Evolutionary conservation across 2,797 vertebrate species (phyloP).

Genomic region (Sebastes minor): DNA sequence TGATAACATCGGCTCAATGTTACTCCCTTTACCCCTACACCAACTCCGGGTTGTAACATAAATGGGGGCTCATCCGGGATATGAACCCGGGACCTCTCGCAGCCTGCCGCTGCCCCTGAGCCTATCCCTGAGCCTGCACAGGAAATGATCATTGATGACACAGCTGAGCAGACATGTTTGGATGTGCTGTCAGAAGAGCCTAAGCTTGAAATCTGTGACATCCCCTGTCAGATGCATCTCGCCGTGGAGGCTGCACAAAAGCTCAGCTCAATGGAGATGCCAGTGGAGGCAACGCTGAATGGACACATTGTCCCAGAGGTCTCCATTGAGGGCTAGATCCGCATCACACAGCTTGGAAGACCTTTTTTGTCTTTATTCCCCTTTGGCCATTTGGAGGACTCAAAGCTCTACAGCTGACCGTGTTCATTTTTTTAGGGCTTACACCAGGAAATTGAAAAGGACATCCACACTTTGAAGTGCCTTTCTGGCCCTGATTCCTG

Average conservation of each 20-base stretch:
- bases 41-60: no score
- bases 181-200: slow-evolving; percentile 40
- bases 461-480: slow-evolving; percentile 77
- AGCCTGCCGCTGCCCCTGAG: slow-evolving; percentile 7
- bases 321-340: slow-evolving; percentile 71
- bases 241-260: slow-evolving; percentile 42
- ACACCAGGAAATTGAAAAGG: slow-evolving; percentile 63
- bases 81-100: no score
- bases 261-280: slow-evolving; percentile 53
- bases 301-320: slow-evolving; percentile 73
- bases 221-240: slow-evolving; percentile 63
- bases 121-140: slow-evolving; percentile 20
- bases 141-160: slow-evolving; percentile 33
- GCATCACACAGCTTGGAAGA: slow-evolving; percentile 25
- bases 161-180: slow-evolving; percentile 34
- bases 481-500: slow-evolving; percentile 68
- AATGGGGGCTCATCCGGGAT: no score
- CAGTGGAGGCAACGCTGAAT: slow-evolving; percentile 62
- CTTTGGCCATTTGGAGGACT: slow-evolving; percentile 55
- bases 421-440: slow-evolving; percentile 60
- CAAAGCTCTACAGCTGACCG: slow-evolving; percentile 40
- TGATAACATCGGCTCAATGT: no score
- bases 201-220: slow-evolving; percentile 45
- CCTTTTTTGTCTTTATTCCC: slow-evolving; percentile 48
- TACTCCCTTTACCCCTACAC: no score